Evolutionary conservation across 2,888 invertebrate species (phyloP), one percentile per base, ranked within the genome.

Genomic region (Leptinotarsa peninsularis): DNA sequence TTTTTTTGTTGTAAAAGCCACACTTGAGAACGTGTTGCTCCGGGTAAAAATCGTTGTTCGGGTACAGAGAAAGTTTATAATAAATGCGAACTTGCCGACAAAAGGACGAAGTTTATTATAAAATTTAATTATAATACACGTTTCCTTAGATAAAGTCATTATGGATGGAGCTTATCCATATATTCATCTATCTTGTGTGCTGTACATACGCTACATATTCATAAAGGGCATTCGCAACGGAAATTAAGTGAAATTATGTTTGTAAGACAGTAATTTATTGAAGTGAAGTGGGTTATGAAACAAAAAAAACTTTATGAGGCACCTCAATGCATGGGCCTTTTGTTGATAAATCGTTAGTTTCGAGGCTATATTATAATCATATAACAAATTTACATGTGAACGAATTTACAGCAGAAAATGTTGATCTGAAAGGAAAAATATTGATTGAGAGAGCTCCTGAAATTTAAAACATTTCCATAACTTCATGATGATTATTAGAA

Each of bases 1-100:
- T 69, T 69, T 33, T 33, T 33, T 23, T 23, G 3, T 4, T 43
- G 33, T 43, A 69, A 69, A 69, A 69, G 27, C 33, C 13, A 21
- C 21, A 69, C 69, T 33, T 49, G 49, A 58, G 58, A 70, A 60
- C 70, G 58, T 70, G 60, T 70, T 70, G 23, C 23, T 27, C 7
- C 21, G 17, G 43, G 43, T 43, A 70, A 70, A 70, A 70, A 70
- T 58, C 43, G 69, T n/a, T 58, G 3, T 58, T 21, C 33, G 52
- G 23, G 14, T 49, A 70, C 58, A 60, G 70, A 70, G 70, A 70
- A 70, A 70, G 70, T 70, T 58, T 43, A 49, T 70, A 58, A 58
- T 58, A 49, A 49, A 49, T 70, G 58, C 58, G 60, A 33, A n/a
- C 27, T 68, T 15, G 68, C 68, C 68, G 68, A 68, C 68, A 68